Evolutionary conservation across 2,113 vertebrate genomes (phyloP), one percentile per base, ranked within the genome.

Genomic region (Gallinago jamesoni): DNA sequence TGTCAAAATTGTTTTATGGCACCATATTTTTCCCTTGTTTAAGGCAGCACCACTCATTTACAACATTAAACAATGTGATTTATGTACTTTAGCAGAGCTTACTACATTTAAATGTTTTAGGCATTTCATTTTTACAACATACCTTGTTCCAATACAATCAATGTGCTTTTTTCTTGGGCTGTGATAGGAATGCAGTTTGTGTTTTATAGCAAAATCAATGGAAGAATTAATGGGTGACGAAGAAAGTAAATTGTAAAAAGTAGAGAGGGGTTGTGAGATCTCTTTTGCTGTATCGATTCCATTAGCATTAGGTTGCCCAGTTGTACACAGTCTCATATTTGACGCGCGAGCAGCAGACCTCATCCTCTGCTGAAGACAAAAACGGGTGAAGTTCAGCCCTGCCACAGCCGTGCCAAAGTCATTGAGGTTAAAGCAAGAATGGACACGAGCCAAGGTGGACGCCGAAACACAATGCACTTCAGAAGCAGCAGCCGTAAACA

Each of bases 191-290:
- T 94, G 93, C 91, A 12, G 27, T 96, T 96, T 94, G 93, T 90
- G 91, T 95, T 97, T 98, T 98, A 98, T 97, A 96, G 95, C 84
- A 98, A 98, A 98, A 98, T 98, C 98, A 94, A 98, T 98, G 69
- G 5, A 78, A 98, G 97, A 97, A 98, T 98, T 98, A 98, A 98
- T 98, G 97, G 97, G 93, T 94, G 94, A 93, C 84, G 76, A 96
- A 93, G 50, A 93, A 96, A 97, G 95, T 94, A 96, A 95, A 94
- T 67, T 63, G 95, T 97, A 93, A 90, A 73, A 98, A 85, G 94
- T 20, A 82, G 57, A 28, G 80, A 56, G 78, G 79, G 91, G 55
- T 80, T 88, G 94, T 43, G 87, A 84, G 94, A 79, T 94, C 82
- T 88, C 68, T 93, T 73, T 86, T 10, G 27, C 87, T 35, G 7